phyloP scores from a whole-genome alignment of 1,140 invertebrate species.

The Oppia nitens region DNA sequence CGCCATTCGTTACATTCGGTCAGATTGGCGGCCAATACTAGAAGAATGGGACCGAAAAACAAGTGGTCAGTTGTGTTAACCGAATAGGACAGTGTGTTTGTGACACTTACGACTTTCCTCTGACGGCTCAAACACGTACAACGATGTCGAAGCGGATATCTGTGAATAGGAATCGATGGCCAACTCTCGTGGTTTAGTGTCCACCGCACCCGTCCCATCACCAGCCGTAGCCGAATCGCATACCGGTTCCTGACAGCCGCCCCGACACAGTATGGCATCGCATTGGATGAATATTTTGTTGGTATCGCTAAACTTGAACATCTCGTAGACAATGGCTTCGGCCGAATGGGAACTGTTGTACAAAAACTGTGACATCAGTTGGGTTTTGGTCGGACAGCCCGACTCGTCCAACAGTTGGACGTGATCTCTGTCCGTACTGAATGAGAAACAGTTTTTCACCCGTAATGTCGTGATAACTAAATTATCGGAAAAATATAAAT shows the following conservation, averaged over 20 bases:
- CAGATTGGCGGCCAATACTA: neutral
- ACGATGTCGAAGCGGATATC: slow-evolving; percentile 59
- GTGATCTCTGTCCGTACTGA: slow-evolving; percentile 17
- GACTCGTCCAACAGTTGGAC: slow-evolving; percentile 19
- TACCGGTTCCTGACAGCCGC: slow-evolving; percentile 5
- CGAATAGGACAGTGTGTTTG: neutral
- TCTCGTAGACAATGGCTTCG: slow-evolving; percentile 50
- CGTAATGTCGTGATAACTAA: slow-evolving; percentile 16
- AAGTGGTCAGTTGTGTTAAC: neutral
- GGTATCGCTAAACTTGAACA: slow-evolving; percentile 62
- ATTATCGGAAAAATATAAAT: too few relatives aligned
- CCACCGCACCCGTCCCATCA: too few relatives aligned
- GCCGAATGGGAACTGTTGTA: slow-evolving; percentile 35
- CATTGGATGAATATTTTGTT: slow-evolving; percentile 64
- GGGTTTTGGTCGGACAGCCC: slow-evolving; percentile 15
- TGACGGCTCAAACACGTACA: slow-evolving; percentile 65
- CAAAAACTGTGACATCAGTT: slow-evolving; percentile 15
- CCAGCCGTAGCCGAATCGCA: neutral
- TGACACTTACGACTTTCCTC: slow-evolving; percentile 29
- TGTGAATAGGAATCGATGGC: slow-evolving; percentile 17
- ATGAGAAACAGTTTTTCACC: slow-evolving; percentile 21
- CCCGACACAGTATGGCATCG: slow-evolving; percentile 47
- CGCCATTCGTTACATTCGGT: slow-evolving; percentile 37
- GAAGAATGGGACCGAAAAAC: neutral
- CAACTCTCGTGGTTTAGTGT: neutral